These are phyloP conservation scores for Philotrypesis tridentata DNA, from an alignment of 1,140 invertebrate species.

Conservation along the genomic window DNA sequence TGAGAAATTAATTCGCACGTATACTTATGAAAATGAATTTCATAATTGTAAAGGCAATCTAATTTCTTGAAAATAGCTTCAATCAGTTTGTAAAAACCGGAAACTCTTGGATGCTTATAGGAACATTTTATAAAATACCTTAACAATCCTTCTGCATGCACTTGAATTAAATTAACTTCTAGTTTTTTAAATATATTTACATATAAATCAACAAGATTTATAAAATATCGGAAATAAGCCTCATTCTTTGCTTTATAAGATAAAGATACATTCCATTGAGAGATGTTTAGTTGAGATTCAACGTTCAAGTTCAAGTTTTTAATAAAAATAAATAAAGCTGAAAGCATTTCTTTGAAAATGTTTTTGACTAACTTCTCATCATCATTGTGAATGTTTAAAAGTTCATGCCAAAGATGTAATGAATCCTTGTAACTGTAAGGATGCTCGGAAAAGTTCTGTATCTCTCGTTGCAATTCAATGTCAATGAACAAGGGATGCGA, in stretches of 20 bases:
- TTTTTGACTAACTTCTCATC: constrained; percentile 51
- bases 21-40: constrained; percentile 52
- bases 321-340: constrained; percentile 72
- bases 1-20: constrained; percentile 62
- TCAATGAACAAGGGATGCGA: constrained; percentile 72
- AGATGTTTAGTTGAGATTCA: constrained; percentile 59
- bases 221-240: constrained; percentile 80
- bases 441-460: constrained; percentile 53
- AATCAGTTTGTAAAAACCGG: constrained; percentile 76
- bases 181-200: constrained; percentile 74
- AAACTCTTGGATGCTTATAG: constrained; percentile 74
- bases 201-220: constrained; percentile 81
- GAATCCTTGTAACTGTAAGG: constrained; percentile 73
- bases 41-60: constrained; percentile 58
- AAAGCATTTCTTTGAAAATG: constrained; percentile 75
- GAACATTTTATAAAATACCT: constrained; percentile 75
- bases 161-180: constrained; percentile 64
- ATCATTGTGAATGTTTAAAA: constrained; percentile 65
- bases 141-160: constrained; percentile 74
- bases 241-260: constrained; percentile 74
- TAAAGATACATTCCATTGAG: constrained; percentile 70
- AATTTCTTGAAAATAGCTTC: constrained; percentile 66
- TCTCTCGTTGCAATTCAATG: constrained; percentile 64
- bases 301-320: constrained; percentile 76
- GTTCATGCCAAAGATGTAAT: constrained; percentile 73